These are phyloP conservation scores for Pogonomyrmex californicus DNA, from an alignment of 1,140 invertebrate genomes.

Conservation along the genomic window DNA sequence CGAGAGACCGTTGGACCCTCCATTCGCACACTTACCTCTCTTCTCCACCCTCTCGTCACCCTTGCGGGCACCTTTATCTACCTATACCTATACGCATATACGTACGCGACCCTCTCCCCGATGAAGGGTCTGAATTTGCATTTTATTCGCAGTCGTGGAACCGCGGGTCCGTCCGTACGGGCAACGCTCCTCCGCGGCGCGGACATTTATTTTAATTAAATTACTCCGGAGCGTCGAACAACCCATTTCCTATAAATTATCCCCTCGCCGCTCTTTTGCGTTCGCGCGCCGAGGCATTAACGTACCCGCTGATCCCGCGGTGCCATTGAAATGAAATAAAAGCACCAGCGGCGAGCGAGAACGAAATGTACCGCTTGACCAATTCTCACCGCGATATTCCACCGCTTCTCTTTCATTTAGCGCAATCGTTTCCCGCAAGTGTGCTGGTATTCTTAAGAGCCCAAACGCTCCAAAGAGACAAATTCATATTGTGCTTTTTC, in stretches of 20 bases:
- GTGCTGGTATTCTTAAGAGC: constrained; percentile 48
- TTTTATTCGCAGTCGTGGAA: constrained; percentile 86
- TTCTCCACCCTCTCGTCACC: constrained; percentile 42
- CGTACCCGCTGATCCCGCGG: constrained; percentile 85
- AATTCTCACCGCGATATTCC: constrained; percentile 78
- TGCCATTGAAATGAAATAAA: constrained; percentile 87
- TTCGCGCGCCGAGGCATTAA: constrained; percentile 83
- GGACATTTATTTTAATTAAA: constrained; percentile 88
- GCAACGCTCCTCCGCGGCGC: constrained; percentile 76
- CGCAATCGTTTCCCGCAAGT: constrained; percentile 84
- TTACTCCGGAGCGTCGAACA: constrained; percentile 87
- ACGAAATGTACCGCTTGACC: constrained; percentile 80
- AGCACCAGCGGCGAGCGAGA: constrained; percentile 79
- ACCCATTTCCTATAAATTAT: constrained; percentile 88
- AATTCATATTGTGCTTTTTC: not conserved
- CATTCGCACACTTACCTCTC: constrained; percentile 43
- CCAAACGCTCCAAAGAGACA: constrained; percentile 5
- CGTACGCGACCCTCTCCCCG: constrained; percentile 66
- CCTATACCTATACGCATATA: constrained; percentile 65
- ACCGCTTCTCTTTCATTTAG: constrained; percentile 84
- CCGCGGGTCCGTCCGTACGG: constrained; percentile 74
- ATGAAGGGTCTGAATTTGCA: constrained; percentile 87
- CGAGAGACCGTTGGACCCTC: constrained; percentile 60
- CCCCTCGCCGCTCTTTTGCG: constrained; percentile 82
- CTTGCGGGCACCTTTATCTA: constrained; percentile 71